These are phyloP conservation scores for Pterocles orientalis DNA, from an alignment of 2,113 vertebrate genomes.

Conservation along the genomic window DNA sequence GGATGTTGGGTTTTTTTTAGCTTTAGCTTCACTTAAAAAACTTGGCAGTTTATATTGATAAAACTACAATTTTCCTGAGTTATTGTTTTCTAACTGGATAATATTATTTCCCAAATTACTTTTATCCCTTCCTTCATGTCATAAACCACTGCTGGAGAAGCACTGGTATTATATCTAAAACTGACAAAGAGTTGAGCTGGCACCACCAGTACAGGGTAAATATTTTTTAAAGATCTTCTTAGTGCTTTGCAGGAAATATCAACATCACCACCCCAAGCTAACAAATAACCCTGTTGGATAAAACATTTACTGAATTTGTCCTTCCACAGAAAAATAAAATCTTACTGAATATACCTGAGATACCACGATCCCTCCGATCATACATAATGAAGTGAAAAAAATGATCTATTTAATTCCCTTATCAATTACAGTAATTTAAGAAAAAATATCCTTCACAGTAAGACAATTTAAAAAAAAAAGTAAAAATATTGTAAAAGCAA, in stretches of 20 bases:
- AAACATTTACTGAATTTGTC: neutral
- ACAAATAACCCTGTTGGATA: constrained; percentile 1
- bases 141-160: neutral
- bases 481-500: neutral
- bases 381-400: neutral
- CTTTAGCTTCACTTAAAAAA: constrained; percentile 21
- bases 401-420: neutral
- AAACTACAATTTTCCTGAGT: constrained; percentile 1
- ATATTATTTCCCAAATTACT: constrained; percentile 18
- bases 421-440: neutral
- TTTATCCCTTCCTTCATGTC: neutral
- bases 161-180: neutral
- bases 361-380: neutral
- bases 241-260: neutral
- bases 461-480: neutral
- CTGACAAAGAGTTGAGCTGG: neutral
- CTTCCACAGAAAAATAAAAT: neutral
- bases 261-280: neutral
- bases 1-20: neutral
- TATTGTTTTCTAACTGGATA: neutral
- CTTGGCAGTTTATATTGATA: constrained; percentile 5
- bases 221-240: neutral
- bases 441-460: neutral
- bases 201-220: neutral
- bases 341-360: neutral